Evolutionary conservation across 2,113 vertebrate species (phyloP), one percentile per base, ranked within the genome.

Genomic region (Ceyx cyanopectus): DNA sequence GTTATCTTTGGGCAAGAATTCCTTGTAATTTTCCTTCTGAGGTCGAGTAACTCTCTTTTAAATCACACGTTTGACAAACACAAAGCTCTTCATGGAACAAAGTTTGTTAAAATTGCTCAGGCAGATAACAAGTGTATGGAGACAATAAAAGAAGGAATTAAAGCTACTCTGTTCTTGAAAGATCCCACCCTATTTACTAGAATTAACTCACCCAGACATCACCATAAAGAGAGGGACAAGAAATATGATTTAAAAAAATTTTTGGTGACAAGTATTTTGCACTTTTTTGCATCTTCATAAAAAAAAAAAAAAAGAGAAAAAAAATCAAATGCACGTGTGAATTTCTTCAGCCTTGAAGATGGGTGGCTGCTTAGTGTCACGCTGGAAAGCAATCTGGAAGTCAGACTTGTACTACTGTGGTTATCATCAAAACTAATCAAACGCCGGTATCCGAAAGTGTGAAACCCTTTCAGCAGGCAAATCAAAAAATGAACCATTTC

Each of bases 371-470:
- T 97, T 81, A 92, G 65, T 27, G 81, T 89, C 78, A 94, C 1
- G 1, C 89, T 94, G 89, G 69, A 91, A 94, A 78, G 85, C 91
- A 93, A 79, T 85, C 89, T 90, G 95, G 74, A 94, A 92, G 93
- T 92, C 87, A 95, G 85, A 75, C 54, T 73, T 72, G 48, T 41
- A 87, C 95, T 94, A 72, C 87, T n/a, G 94, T 96, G 96, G 95
- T 95, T 97, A 96, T 93, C 94, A 94, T 96, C 96, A 96, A 94
- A 95, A 91, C 87, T 87, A 96, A 92, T 96, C 94, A 95, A 95
- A 88, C 0, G 5, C 54, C 1, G 0, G 17, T 37, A 86, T 61
- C 82, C 48, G 3, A 87, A 96, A 92, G 94, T 95, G 93, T 86
- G 94, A 97, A 97, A 89, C 70, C 85, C 89, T 94, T 96, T 95